Evolutionary conservation across 2,888 invertebrate genomes (phyloP).

Genomic region (Cylindroiulus punctatus): DNA sequence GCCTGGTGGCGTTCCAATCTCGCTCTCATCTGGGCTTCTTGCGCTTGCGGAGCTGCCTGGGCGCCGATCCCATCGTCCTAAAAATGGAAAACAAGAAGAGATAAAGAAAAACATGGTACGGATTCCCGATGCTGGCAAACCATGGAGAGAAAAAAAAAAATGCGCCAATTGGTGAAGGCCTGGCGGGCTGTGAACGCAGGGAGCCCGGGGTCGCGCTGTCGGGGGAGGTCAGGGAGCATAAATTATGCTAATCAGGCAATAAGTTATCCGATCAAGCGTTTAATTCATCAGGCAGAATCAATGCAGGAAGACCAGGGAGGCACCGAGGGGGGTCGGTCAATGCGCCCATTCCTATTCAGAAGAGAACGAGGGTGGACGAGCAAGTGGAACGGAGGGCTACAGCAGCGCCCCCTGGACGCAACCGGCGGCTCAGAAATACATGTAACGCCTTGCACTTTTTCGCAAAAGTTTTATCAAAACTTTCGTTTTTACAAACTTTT

Average conservation of each 20-base stretch:
- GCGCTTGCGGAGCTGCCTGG: neutral
- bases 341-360: neutral
- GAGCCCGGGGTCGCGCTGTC: neutral
- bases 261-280: neutral
- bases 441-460: too few species aligned
- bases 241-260: neutral
- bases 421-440: neutral
- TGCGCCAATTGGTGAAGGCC: too few species aligned
- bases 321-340: neutral
- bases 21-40: neutral
- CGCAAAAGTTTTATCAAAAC: too few species aligned
- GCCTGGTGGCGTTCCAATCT: neutral
- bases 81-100: too few species aligned
- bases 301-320: neutral
- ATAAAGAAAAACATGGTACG: too few species aligned
- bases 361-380: neutral
- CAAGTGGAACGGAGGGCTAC: neutral
- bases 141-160: too few species aligned
- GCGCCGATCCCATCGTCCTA: neutral
- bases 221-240: slow-evolving; percentile 1
- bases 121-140: too few species aligned
- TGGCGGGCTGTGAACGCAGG: neutral
- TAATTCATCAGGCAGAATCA: neutral
- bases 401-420: neutral
- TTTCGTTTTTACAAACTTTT: too few species aligned